A percentile compares a stretch with the other conserved stretches of the same genome.
Conservation (phyloP, 2,113 vertebrate species). For the Sigmodon hispidus region DNA sequence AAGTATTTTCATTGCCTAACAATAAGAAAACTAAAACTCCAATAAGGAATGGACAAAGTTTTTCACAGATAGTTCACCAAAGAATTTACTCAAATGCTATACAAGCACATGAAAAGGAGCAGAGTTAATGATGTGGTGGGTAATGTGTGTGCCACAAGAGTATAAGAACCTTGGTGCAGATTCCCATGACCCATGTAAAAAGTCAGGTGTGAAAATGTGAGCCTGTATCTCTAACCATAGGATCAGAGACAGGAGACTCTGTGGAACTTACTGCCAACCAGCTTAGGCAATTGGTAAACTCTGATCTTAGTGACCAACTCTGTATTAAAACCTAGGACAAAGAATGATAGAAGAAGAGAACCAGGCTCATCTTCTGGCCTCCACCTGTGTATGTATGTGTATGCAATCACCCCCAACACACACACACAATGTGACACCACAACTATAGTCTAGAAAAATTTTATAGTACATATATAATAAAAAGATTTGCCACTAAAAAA, state of each 20-base stretch:
- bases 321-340: background rate
- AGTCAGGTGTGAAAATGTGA: background rate
- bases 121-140: background rate
- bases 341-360: background rate
- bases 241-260: background rate
- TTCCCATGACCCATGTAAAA: background rate
- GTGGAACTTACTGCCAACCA: background rate
- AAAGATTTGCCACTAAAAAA: background rate
- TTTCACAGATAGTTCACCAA: background rate
- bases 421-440: background rate
- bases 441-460: background rate
- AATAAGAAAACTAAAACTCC: constrained; percentile 9
- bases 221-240: background rate
- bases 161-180: background rate
- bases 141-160: background rate
- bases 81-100: background rate
- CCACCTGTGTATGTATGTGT: background rate
- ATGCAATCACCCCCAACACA: background rate
- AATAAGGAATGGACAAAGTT: background rate
- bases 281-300: background rate
- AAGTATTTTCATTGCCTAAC: constrained; percentile 8
- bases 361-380: background rate
- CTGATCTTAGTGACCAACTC: background rate
- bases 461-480: background rate
- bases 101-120: background rate